These are phyloP conservation scores for Heliconius melpomene DNA, from an alignment of 1,140 invertebrate species.

Conservation along the genomic window DNA sequence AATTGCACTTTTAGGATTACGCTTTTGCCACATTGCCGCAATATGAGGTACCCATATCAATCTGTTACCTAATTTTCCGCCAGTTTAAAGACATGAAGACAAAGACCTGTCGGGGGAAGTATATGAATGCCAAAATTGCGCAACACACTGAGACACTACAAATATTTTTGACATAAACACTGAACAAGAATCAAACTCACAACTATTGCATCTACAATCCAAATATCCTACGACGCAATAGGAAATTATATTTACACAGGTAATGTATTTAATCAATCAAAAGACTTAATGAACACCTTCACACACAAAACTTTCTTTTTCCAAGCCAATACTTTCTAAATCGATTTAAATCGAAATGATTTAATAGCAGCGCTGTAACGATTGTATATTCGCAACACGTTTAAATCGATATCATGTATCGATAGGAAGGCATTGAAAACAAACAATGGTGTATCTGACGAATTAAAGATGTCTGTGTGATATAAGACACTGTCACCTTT, in stretches of 20 bases:
- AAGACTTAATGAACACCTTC: not conserved
- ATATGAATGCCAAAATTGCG: no score
- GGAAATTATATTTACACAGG: no score
- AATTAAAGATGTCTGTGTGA: not conserved
- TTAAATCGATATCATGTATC: not conserved
- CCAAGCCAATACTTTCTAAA: not conserved
- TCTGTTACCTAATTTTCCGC: no score
- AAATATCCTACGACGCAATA: no score
- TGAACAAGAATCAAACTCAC: not conserved
- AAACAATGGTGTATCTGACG: conserved; percentile 20
- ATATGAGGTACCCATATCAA: no score
- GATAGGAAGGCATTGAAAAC: conserved; percentile 12
- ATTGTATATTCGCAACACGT: conserved; percentile 2
- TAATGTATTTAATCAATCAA: not conserved
- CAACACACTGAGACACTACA: not conserved
- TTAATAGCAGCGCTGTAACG: not conserved
- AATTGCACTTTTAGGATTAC: no score
- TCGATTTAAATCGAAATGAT: not conserved
- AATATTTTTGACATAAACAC: not conserved
- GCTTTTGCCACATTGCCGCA: no score
- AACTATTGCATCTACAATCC: no score
- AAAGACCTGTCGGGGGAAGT: no score
- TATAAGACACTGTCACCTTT: not conserved
- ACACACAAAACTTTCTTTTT: conserved; percentile 1
- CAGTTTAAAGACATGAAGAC: no score